Percentiles rank a stretch among this genome's conserved stretches.
Evolutionary conservation across 2,888 invertebrate genomes (phyloP).

Genomic region (Watsonalla cultraria): DNA sequence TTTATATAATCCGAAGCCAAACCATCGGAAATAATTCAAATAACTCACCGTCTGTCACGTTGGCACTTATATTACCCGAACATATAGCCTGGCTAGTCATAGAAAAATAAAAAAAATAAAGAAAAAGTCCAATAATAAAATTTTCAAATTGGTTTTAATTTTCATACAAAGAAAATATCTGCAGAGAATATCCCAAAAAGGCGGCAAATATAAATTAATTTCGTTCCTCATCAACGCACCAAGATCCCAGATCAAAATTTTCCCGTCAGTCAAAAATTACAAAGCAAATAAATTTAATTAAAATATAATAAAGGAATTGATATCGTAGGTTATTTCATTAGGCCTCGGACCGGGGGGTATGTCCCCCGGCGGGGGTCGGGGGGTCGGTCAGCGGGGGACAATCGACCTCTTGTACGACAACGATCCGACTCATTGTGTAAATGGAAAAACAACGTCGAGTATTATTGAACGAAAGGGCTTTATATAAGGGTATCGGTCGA

Average conservation of each 20-base stretch:
- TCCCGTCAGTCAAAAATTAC: not conserved
- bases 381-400: slow-evolving; percentile 1
- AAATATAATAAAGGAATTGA: not conserved
- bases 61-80: too few species aligned
- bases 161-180: too few species aligned
- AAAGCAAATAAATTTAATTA: not conserved
- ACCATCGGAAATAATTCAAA: too few species aligned
- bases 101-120: too few species aligned
- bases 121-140: too few species aligned
- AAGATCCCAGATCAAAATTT: not conserved
- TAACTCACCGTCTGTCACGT: too few species aligned
- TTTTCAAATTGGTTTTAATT: too few species aligned
- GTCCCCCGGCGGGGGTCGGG: slow-evolving; percentile 1
- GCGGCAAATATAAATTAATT: too few species aligned
- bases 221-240: not conserved
- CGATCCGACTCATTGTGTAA: slow-evolving; percentile 14
- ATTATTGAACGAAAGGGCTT: slow-evolving; percentile 6
- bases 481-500: not conserved
- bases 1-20: too few species aligned
- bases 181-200: too few species aligned
- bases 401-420: slow-evolving; percentile 6
- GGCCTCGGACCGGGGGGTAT: slow-evolving; percentile 1
- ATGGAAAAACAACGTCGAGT: slow-evolving; percentile 21
- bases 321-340: slow-evolving; percentile 8
- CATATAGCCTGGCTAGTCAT: too few species aligned